These are phyloP conservation scores for Mythimna ferrago DNA, from an alignment of 2,888 invertebrate genomes.

Conservation along the genomic window DNA sequence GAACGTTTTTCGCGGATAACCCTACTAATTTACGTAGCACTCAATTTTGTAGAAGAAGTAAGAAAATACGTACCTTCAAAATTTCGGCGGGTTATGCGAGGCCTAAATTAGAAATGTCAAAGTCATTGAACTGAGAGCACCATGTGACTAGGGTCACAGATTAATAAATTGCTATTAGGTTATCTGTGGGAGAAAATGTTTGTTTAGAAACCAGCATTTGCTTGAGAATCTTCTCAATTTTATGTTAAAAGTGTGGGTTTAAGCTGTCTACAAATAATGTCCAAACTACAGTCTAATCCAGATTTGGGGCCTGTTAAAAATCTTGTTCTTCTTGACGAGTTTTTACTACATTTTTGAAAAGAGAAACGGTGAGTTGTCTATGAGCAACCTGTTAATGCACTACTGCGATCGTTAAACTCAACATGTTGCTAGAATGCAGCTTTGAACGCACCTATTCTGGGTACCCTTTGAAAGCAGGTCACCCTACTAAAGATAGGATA, in stretches of 20 bases:
- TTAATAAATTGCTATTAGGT: conserved; percentile 62
- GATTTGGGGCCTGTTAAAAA: conserved; percentile 21
- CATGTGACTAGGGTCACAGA: conserved; percentile 67
- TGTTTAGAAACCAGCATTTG: conserved; percentile 51
- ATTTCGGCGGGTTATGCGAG: conserved; percentile 64
- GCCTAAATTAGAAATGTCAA: conserved; percentile 78
- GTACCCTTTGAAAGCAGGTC: conserved; percentile 46
- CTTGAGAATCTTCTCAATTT: conserved; percentile 25
- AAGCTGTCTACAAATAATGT: conserved; percentile 23
- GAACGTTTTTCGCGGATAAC: conserved; percentile 69
- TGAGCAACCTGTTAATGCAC: conserved; percentile 36
- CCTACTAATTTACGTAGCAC: conserved; percentile 60
- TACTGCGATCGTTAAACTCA: conserved; percentile 40
- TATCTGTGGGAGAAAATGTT: conserved; percentile 59
- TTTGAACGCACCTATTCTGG: conserved; percentile 28
- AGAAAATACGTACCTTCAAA: conserved; percentile 38
- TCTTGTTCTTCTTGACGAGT: conserved; percentile 8
- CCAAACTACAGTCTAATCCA: conserved; percentile 1
- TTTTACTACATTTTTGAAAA: conserved; percentile 35
- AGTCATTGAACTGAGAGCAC: conserved; percentile 73
- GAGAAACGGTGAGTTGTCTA: conserved; percentile 32
- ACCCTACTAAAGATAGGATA: conserved; percentile 21
- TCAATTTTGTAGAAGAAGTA: conserved; percentile 46
- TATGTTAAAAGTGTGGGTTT: conserved; percentile 27
- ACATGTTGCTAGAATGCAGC: conserved; percentile 41